Evolutionary conservation across 2,797 vertebrate species (phyloP), one percentile per base, ranked within the genome.

Genomic region (Acanthopagrus latus): DNA sequence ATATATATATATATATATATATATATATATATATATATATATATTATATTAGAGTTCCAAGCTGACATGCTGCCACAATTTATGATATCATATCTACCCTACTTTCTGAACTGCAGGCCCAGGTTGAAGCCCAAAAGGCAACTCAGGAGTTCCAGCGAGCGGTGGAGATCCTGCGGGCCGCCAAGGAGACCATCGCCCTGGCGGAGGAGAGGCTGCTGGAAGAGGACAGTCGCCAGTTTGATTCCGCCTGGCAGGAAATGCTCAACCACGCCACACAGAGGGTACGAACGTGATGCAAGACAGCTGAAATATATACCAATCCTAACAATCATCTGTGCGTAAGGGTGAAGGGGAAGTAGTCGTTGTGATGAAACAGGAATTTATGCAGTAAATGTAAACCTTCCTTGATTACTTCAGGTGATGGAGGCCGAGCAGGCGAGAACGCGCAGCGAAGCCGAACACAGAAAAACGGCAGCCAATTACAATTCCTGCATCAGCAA

Each of bases 191-290:
- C 76, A 99, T 99, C 57, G 96, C 98, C 0, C 94, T 99, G 44
- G 98, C 98, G 0, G 98, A 99, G 87, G 97, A 99, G 94, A 93
- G 97, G 89, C 94, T 99, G 4, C 92, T 99, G 71, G 98, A 99
- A 88, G 98, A 99, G 84, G 98, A 99, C 92, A 97, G 96, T 44
- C 95, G 98, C 4, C 98, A 99, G 93, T 99, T 99, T 54, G 98
- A 99, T 93, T 99, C 98, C 0, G 98, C 98, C 83, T 99, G 98
- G 98, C 98, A 99, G 83, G 98, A 99, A 94, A 99, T 99, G 98
- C 97, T 99, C 85, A 99, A 99, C 91, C 98, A 99, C 0, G 97
- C 98, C 72, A 99, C 98, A 6, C 96, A 99, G 91, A 95, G 97
- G 96, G 98, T 99, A 92, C 76, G 91, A 3, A 47, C 33, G 41